Conservation (phyloP, 2,888 invertebrate genomes). For the Cosmopolites sordidus region DNA sequence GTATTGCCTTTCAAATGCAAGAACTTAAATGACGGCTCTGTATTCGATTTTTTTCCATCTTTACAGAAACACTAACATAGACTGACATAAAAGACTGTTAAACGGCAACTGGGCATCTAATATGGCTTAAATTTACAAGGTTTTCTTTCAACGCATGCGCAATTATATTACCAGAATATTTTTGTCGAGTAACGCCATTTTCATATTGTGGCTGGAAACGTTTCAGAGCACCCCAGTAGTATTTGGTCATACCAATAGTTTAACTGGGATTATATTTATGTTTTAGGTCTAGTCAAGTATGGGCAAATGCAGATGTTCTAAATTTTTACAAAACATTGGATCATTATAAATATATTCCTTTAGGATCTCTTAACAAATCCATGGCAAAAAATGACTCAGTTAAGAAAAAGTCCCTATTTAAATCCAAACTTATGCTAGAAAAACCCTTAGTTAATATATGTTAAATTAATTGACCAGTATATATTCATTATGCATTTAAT, state of each 20-base stretch:
- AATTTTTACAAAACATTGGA: constrained; percentile 74
- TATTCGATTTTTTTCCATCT: no score
- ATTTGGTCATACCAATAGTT: no score
- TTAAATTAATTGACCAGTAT: constrained; percentile 8
- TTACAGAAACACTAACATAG: no score
- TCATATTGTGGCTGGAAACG: no score
- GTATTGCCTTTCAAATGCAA: no score
- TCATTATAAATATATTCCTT: constrained; percentile 61
- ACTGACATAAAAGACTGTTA: no score
- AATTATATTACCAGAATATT: no score
- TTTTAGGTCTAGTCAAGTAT: constrained; percentile 64
- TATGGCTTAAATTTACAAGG: no score
- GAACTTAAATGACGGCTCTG: no score
- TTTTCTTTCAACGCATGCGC: no score
- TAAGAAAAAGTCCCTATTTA: constrained; percentile 26
- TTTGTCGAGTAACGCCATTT: background rate
- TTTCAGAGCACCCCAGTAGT: no score
- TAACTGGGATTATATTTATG: background rate
- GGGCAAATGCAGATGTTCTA: constrained; percentile 81
- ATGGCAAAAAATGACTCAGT: constrained; percentile 27
- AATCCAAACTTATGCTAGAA: constrained; percentile 26
- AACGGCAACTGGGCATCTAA: no score
- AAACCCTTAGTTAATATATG: constrained; percentile 32
- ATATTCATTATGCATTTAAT: background rate
- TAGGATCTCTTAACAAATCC: constrained; percentile 47